Percentiles rank a stretch among this genome's conserved stretches.
Conservation (phyloP, 37 sponge, comb jelly and placozoan genomes). For the Ephydatia muelleri region DNA sequence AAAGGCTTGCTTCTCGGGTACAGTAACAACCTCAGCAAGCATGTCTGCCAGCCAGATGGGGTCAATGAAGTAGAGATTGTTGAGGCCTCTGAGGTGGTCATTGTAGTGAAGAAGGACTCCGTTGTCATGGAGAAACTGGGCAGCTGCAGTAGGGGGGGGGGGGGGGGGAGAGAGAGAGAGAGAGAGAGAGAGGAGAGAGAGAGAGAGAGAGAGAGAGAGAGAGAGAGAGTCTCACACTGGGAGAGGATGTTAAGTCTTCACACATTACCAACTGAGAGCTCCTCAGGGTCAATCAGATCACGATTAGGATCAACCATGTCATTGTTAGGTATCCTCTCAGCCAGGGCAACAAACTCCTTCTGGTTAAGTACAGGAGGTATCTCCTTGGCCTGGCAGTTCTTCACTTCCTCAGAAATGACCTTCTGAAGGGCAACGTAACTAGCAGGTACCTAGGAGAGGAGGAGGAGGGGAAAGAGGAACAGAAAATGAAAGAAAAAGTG, state of each 20-base stretch:
- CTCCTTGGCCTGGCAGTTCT: constrained; percentile 42
- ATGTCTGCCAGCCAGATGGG: constrained; percentile 93
- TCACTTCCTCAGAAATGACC: constrained; percentile 60
- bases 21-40: constrained; percentile 89
- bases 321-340: constrained; percentile 64
- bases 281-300: constrained; percentile 68
- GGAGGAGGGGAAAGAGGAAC: background rate
- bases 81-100: constrained; percentile 88
- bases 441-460: constrained; percentile 67
- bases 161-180: no score
- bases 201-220: no score
- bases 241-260: constrained; percentile 58
- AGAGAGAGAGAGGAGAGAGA: no score
- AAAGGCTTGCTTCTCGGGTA: constrained; percentile 75
- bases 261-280: constrained; percentile 74
- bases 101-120: constrained; percentile 93
- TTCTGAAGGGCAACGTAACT: constrained; percentile 85
- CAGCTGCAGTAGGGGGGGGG: constrained; percentile 73
- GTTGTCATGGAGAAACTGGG: constrained; percentile 93
- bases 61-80: constrained; percentile 96
- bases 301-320: constrained; percentile 51
- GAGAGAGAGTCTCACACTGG: no score
- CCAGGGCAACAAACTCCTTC: constrained; percentile 76
- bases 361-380: constrained; percentile 81
- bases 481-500: background rate